Base-by-base conservation (phyloP, 1,140 invertebrate genomes). In the Sesamia nonagrioides region DNA sequence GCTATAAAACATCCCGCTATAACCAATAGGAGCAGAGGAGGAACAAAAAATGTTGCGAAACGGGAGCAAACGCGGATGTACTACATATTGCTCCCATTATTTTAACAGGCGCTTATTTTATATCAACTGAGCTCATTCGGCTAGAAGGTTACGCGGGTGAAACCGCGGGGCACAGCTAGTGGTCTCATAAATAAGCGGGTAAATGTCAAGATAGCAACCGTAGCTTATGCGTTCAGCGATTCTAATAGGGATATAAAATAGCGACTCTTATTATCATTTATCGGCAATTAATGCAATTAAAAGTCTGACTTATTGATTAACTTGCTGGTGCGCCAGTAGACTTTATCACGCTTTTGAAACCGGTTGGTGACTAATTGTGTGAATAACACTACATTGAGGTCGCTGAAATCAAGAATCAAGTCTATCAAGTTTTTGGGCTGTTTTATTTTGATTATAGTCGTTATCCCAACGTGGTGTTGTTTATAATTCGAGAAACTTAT, bases 331-430 rank as follows among this genome's bases (percentile, higher is more conserved):
- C 73, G n/a, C 21, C 15, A 18, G 40, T 27, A 15, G 72, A 27
- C 42, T 63, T 33, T 50, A 63, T 48, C 73, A 50, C 13, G 3
- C 13, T 18, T 52, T 8, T 52, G 48, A 1, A 74, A 74, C 78
- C 35, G 72, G 78, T 79, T 75, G 8, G 35, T 79, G 78, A 79
- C 71, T 79, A 79, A 79, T 61, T 42, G 27, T 50, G n/a, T 40
- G 71, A 79, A 60, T 73, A 73, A 78, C 52, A 50, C 54, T 17
- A 52, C 63, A 79, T 78, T 63, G 78, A 74, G 78, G 61, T 68
- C 71, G 71, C 78, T 79, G 71, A 79, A 79, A 74, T 74, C 77
- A 52, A 73, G 68, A 79, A 74, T 74, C 77, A 52, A 73, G 68
- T 73, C 66, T 50, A 48, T 21, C 54, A 17, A 71, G 66, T 45